Evolutionary conservation across 2,113 vertebrate genomes (phyloP).

Genomic region (Calyptomena viridis): DNA sequence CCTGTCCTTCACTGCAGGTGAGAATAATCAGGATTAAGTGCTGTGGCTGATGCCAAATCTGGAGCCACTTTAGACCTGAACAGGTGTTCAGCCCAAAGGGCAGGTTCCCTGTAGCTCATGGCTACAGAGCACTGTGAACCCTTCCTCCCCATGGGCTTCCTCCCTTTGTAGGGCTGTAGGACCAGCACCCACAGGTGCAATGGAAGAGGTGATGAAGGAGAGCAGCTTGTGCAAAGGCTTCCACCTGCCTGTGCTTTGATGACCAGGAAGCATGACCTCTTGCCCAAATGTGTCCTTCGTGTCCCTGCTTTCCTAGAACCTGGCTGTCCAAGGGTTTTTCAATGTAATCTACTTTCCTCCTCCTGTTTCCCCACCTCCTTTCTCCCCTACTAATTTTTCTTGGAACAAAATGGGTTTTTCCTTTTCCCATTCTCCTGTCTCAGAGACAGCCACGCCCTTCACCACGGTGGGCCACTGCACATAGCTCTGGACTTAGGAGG

Average conservation of each 20-base stretch:
- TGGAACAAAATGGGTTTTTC: background rate
- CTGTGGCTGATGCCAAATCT: background rate
- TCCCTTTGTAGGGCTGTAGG: accelerated
- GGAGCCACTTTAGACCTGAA: background rate
- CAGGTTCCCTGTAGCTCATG: background rate
- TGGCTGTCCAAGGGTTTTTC: background rate
- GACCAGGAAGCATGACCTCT: background rate
- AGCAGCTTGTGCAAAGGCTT: background rate
- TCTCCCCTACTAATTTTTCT: background rate
- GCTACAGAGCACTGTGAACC: background rate
- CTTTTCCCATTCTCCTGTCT: background rate
- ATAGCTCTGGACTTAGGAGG: background rate
- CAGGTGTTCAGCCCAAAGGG: background rate
- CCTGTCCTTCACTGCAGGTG: background rate
- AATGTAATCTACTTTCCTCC: background rate
- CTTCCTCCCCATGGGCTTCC: background rate
- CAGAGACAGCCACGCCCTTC: too few relatives aligned
- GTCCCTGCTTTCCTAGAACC: background rate
- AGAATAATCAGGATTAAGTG: background rate
- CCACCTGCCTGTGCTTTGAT: background rate
- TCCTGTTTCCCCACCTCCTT: background rate
- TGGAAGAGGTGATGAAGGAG: background rate
- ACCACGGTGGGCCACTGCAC: accelerated
- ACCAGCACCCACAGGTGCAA: background rate
- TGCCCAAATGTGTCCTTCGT: background rate